Percentiles rank a stretch among this genome's conserved stretches.
Evolutionary conservation across 2,888 invertebrate species (phyloP).

Genomic region (Oligia fasciuncula): DNA sequence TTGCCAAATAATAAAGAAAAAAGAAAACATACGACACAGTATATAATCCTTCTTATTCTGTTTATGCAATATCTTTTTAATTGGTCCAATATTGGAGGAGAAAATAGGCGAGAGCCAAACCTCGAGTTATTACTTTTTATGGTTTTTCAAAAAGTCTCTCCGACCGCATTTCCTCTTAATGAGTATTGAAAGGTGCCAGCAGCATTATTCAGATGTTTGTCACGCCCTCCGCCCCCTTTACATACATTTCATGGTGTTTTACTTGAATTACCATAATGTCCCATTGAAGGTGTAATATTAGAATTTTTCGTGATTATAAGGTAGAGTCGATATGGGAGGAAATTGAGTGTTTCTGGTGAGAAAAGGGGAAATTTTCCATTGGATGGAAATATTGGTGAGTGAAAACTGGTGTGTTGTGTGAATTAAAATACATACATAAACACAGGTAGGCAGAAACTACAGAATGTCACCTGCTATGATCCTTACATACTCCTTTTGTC

Average conservation of each 20-base stretch:
- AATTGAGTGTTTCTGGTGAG: slow-evolving; percentile 5
- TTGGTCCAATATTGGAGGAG: too few relatives aligned
- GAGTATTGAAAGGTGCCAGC: slow-evolving; percentile 60
- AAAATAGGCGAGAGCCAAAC: too few relatives aligned
- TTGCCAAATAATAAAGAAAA: too few relatives aligned
- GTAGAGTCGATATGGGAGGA: slow-evolving; percentile 11
- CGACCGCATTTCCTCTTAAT: slow-evolving; percentile 17
- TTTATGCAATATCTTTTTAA: too few relatives aligned
- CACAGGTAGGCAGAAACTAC: not conserved
- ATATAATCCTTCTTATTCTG: too few relatives aligned
- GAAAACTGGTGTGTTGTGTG: not conserved
- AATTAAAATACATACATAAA: not conserved
- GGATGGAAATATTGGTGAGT: not conserved
- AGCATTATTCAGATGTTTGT: slow-evolving; percentile 61
- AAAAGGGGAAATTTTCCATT: slow-evolving; percentile 18
- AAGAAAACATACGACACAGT: too few relatives aligned
- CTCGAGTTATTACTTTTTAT: too few relatives aligned
- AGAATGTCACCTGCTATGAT: too few relatives aligned
- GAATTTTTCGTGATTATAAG: slow-evolving; percentile 51
- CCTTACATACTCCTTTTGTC: not conserved
- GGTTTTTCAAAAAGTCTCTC: too few relatives aligned
- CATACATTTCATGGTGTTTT: slow-evolving; percentile 74
- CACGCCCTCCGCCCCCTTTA: slow-evolving; percentile 36
- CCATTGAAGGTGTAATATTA: slow-evolving; percentile 62
- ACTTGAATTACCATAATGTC: slow-evolving; percentile 77